These are phyloP conservation scores for Hydractinia echinata DNA, from an alignment of 30 jellyfish, hydroid and myxozoan genomes.

Conservation along the genomic window DNA sequence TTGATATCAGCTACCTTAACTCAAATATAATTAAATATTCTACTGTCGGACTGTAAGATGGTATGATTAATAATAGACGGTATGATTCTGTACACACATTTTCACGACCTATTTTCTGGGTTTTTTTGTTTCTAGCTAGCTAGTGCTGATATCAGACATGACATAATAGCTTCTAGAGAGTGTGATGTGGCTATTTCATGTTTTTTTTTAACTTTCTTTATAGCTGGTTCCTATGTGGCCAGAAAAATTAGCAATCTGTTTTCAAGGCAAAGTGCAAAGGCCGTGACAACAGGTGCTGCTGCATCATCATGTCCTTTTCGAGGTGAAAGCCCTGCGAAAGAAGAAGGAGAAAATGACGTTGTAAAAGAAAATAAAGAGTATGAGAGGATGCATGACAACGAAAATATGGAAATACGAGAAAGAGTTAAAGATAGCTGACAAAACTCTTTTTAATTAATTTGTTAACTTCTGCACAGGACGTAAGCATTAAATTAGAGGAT, in stretches of 20 bases:
- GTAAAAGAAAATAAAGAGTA: neutral
- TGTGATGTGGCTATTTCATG: neutral
- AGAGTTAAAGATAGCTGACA: too few relatives aligned
- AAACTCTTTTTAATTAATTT: too few relatives aligned
- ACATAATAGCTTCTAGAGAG: neutral
- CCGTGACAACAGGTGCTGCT: slow-evolving; percentile 6
- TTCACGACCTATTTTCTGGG: neutral
- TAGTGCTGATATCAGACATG: neutral
- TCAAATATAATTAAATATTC: neutral
- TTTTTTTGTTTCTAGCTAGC: neutral
- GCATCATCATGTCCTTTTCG: slow-evolving; percentile 6
- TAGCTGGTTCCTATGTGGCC: slow-evolving; percentile 34
- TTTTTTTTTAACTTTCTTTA: neutral
- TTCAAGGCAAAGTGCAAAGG: slow-evolving; percentile 17
- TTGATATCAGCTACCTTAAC: too few relatives aligned
- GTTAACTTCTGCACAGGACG: too few relatives aligned
- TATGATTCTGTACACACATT: neutral
- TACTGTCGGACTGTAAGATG: neutral
- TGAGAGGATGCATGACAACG: too few relatives aligned
- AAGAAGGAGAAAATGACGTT: neutral
- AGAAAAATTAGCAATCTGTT: slow-evolving; percentile 15
- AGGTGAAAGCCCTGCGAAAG: neutral
- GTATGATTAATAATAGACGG: slow-evolving; percentile 12
- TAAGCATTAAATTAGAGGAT: too few relatives aligned
- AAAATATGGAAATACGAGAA: too few relatives aligned